Evolutionary conservation across 64 coral and sea anemone genomes (phyloP).

Genomic region (Stichodactyla mertensii): DNA sequence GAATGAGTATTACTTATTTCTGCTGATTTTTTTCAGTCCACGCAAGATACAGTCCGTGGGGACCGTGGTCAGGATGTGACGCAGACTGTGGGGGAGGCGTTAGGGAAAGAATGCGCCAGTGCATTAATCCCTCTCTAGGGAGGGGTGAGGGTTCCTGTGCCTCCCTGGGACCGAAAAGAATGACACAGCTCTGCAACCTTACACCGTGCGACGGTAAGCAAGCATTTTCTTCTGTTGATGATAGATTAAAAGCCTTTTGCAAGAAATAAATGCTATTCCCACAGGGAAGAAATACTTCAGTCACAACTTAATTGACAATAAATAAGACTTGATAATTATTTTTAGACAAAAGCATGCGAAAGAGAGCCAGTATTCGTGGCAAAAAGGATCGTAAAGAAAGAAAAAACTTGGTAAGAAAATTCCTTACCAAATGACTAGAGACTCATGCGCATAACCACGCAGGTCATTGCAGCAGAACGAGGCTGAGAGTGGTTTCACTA

Average conservation of each 20-base stretch:
- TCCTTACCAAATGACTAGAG: neutral
- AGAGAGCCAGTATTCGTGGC: neutral
- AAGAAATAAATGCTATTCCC: too few species aligned
- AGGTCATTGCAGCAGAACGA: too few species aligned
- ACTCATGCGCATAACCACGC: too few species aligned
- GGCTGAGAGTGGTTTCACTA: too few species aligned
- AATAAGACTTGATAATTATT: neutral
- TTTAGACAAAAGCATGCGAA: neutral
- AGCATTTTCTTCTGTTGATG: too few species aligned
- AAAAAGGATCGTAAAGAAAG: neutral
- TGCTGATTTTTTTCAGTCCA: constrained; percentile 15
- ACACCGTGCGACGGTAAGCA: constrained; percentile 46
- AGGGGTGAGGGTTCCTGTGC: constrained; percentile 32
- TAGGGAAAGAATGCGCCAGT: constrained; percentile 63
- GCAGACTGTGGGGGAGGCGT: constrained; percentile 91
- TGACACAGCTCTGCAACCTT: constrained; percentile 67
- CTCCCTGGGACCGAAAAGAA: constrained; percentile 40
- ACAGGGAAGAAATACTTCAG: too few species aligned
- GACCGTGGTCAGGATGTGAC: constrained; percentile 73
- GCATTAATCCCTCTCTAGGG: constrained; percentile 28
- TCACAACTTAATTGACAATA: too few species aligned
- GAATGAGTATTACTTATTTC: neutral
- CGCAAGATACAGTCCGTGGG: constrained; percentile 55
- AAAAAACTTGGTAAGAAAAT: neutral
- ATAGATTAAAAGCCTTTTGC: too few species aligned